phyloP scores from a whole-genome alignment of 2,888 invertebrate genomes.

The Antheraea assamensis region DNA sequence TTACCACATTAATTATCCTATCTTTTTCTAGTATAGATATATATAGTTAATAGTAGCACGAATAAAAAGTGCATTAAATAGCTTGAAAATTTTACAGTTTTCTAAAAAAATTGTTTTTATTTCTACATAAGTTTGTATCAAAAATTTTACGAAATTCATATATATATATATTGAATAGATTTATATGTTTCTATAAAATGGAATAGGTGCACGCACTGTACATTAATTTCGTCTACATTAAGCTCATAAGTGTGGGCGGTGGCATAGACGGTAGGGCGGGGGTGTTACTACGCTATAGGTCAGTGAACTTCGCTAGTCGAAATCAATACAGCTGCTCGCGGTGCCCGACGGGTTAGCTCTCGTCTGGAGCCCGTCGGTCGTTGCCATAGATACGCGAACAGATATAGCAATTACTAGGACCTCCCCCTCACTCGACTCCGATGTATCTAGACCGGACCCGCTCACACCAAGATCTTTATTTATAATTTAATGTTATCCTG shows the following conservation, averaged over 20 bases:
- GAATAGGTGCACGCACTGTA: too few relatives aligned
- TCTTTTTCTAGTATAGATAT: too few relatives aligned
- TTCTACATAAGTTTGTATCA: too few relatives aligned
- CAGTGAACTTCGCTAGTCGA: slow-evolving; percentile 75
- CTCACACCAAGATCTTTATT: neutral
- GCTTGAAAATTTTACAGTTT: too few relatives aligned
- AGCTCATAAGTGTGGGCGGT: slow-evolving; percentile 11
- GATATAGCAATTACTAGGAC: slow-evolving; percentile 45
- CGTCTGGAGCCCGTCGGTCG: slow-evolving; percentile 58
- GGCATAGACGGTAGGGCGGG: slow-evolving; percentile 41
- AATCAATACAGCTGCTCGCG: slow-evolving; percentile 84
- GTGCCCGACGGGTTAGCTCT: slow-evolving; percentile 60
- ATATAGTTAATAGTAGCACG: too few relatives aligned
- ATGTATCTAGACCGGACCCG: slow-evolving; percentile 7
- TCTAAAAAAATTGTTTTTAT: too few relatives aligned
- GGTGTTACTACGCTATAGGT: slow-evolving; percentile 49
- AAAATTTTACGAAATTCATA: neutral
- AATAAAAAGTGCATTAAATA: too few relatives aligned
- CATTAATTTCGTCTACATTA: neutral
- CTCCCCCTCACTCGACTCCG: slow-evolving; percentile 24
- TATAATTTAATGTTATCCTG: neutral
- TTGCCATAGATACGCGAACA: slow-evolving; percentile 71
- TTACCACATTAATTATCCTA: too few relatives aligned
- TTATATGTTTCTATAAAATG: too few relatives aligned
- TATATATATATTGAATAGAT: too few relatives aligned